Evolutionary conservation across 2,888 invertebrate species (phyloP).

Genomic region (Neuroscelio doddi): DNA sequence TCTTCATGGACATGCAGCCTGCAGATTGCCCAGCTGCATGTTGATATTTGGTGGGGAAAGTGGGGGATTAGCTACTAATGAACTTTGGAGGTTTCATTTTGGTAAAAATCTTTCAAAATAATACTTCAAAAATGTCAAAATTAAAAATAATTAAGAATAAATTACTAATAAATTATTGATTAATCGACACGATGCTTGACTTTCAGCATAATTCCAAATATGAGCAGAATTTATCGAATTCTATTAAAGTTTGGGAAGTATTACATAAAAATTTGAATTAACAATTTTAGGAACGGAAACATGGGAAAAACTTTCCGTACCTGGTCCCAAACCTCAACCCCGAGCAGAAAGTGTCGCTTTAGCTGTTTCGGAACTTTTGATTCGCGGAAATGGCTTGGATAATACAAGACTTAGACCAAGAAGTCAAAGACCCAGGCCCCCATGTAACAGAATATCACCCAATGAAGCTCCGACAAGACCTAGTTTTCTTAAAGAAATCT

Average conservation of each 20-base stretch:
- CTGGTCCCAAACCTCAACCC: slow-evolving; percentile 78
- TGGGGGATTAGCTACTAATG: slow-evolving; percentile 81
- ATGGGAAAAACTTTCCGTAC: slow-evolving; percentile 82
- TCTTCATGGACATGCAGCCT: slow-evolving; percentile 85
- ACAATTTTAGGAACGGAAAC: slow-evolving; percentile 78
- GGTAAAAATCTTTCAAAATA: too few species aligned
- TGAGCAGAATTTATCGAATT: too few species aligned
- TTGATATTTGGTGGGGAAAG: slow-evolving; percentile 87
- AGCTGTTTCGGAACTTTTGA: slow-evolving; percentile 76
- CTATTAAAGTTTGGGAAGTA: too few species aligned
- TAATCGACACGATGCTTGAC: too few species aligned
- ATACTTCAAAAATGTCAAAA: too few species aligned
- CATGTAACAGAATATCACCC: slow-evolving; percentile 70
- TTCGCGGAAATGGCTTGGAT: slow-evolving; percentile 68
- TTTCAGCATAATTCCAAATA: too few species aligned
- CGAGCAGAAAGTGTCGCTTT: slow-evolving; percentile 81
- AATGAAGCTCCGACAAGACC: slow-evolving; percentile 70
- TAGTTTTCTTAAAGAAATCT: slow-evolving; percentile 78
- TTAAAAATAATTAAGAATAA: too few species aligned
- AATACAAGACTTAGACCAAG: slow-evolving; percentile 57
- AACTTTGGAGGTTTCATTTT: slow-evolving; percentile 89
- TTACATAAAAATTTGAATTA: too few species aligned
- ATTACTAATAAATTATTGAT: too few species aligned
- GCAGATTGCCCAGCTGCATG: slow-evolving; percentile 83
- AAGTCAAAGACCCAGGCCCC: slow-evolving; percentile 64